Evolutionary conservation across 2,888 invertebrate genomes (phyloP), one percentile per base, ranked within the genome.

Genomic region (Gortyna flavago): DNA sequence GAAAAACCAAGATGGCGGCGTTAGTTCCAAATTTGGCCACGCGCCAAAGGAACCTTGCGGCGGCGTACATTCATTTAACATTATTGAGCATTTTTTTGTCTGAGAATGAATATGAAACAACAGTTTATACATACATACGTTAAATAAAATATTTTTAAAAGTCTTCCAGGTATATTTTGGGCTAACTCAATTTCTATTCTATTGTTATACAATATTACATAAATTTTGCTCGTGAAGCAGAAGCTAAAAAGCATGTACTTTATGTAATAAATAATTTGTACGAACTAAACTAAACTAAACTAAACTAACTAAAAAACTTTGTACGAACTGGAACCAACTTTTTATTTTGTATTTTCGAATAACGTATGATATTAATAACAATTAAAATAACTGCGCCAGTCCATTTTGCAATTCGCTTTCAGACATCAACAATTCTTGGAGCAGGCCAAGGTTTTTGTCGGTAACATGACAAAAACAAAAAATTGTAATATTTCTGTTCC

Each of bases 321-420:
- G n/a, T 48, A 35, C 13, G 18, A 72, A 35, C 2, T 16, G 13
- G 16, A 72, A 68, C 29, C 16, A 38, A 66, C 2, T 48, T 67
- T 69, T 25, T 4, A 61, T 65, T 48, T 61, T 35, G n/a, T 32
- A 8, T 41, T 18, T 7, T 61, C 21, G n/a, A 70, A 44, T 72
- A 51, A 66, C 61, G 44, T 72, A 59, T 29, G 35, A 70, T 54
- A 75, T 59, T 44, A 64, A 62, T 51, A 69, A 65, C 75, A 75
- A 84, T 75, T 57, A 68, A 67, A 79, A 66, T 76, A 79, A 65
- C 66, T 72, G 74, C 76, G 71, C 48, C 65, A 80, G 38, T 77
- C 16, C 5, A 69, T 86, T 87, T 86, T 74, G 79, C 75, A 87
- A 87, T 77, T 71, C 72, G 72, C 79, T 87, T 86, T 87, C 85